Evolutionary conservation across 2,113 vertebrate genomes (phyloP).

Genomic region (Lepus americanus): DNA sequence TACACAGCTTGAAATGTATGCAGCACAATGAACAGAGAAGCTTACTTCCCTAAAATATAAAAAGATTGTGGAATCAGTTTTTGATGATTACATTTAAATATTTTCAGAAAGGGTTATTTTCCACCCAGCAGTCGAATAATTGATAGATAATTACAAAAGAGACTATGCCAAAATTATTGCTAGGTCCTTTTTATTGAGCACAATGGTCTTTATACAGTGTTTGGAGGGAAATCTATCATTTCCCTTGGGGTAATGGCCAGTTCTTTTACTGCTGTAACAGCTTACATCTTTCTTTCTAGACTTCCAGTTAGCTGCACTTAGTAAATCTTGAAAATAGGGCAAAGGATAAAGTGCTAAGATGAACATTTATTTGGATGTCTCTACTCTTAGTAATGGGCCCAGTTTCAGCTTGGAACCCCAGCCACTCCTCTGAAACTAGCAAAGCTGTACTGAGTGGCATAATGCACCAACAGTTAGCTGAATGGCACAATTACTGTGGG

Average conservation of each 20-base stretch:
- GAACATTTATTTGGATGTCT: neutral
- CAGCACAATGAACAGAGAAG: slow-evolving; percentile 67
- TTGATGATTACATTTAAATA: slow-evolving; percentile 82
- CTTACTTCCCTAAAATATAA: slow-evolving; percentile 71
- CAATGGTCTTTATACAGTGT: slow-evolving; percentile 81
- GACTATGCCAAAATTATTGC: slow-evolving; percentile 83
- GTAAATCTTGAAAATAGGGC: slow-evolving; percentile 59
- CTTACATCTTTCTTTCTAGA: slow-evolving; percentile 57
- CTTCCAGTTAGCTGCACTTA: slow-evolving; percentile 36
- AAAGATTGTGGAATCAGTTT: slow-evolving; percentile 79
- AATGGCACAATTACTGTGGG: neutral
- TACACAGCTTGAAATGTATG: slow-evolving; percentile 69
- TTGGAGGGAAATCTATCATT: slow-evolving; percentile 84
- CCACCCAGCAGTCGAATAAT: slow-evolving; percentile 81
- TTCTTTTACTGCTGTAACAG: slow-evolving; percentile 66
- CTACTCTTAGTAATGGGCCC: neutral
- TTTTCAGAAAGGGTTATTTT: slow-evolving; percentile 81
- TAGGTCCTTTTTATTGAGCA: slow-evolving; percentile 80
- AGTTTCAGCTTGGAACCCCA: neutral
- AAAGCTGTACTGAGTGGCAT: neutral
- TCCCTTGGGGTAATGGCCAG: slow-evolving; percentile 79
- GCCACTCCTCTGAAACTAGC: neutral
- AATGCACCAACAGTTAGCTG: neutral
- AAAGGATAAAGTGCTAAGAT: slow-evolving; percentile 26
- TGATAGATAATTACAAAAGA: slow-evolving; percentile 85